These are phyloP conservation scores for Agrotis clavis DNA, from an alignment of 2,888 invertebrate species.

Conservation along the genomic window DNA sequence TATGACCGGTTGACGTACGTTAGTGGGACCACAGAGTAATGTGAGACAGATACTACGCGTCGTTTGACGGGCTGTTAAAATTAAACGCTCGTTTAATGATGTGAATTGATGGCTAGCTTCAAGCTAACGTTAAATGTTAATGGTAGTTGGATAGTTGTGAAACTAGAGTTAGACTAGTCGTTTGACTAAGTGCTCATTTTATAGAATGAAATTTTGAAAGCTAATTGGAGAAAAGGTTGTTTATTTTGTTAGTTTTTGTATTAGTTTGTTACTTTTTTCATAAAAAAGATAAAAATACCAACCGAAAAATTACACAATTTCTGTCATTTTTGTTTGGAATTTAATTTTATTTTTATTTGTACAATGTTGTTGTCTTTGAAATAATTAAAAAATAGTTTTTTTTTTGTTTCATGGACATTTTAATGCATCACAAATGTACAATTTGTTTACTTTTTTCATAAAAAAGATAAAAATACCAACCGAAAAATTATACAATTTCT, in stretches of 20 bases:
- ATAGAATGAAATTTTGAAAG: background rate
- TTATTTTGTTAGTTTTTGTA: too few species aligned
- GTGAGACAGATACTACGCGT: slow-evolving; percentile 38
- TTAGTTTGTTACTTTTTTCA: too few species aligned
- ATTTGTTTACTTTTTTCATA: too few species aligned
- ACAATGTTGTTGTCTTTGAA: background rate
- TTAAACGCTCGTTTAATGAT: slow-evolving; percentile 40
- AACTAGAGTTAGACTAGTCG: background rate
- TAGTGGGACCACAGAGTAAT: slow-evolving; percentile 52
- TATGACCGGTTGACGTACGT: slow-evolving; percentile 42
- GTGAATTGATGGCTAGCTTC: slow-evolving; percentile 26
- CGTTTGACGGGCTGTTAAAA: slow-evolving; percentile 39
- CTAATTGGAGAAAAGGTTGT: background rate
- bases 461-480: too few species aligned
- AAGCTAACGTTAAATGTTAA: slow-evolving; percentile 29
- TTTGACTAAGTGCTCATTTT: slow-evolving; percentile 1
- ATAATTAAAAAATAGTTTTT: too few species aligned
- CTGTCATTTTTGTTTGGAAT: too few species aligned
- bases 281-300: too few species aligned
- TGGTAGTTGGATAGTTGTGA: slow-evolving; percentile 19
- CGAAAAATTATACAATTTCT: too few species aligned
- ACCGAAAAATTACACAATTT: too few species aligned
- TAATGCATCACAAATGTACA: too few species aligned
- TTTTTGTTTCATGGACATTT: too few species aligned
- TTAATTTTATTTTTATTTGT: too few species aligned